A percentile compares a stretch with the other conserved stretches of the same genome.
Conservation (phyloP, 2,797 vertebrate species). For the Pitangus sulphuratus region DNA sequence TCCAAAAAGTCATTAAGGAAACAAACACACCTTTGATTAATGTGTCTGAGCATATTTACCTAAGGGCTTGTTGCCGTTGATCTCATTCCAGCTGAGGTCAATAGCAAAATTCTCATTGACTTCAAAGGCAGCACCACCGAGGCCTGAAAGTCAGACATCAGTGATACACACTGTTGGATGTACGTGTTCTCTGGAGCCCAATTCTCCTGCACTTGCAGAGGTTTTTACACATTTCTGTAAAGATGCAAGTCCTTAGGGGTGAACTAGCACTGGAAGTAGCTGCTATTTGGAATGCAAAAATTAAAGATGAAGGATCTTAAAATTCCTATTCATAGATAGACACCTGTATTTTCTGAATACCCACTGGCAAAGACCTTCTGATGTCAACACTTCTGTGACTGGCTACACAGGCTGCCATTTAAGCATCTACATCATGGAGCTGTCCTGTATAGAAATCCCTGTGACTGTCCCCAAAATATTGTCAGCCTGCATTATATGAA, state of each 20-base stretch:
- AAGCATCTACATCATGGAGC: background rate
- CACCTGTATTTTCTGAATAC: background rate
- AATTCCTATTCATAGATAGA: background rate
- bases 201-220: background rate
- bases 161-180: background rate
- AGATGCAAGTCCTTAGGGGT: background rate
- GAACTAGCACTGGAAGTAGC: background rate
- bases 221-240: background rate
- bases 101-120: constrained; percentile 40
- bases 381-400: background rate
- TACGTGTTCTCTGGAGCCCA: background rate
- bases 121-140: background rate
- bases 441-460: background rate
- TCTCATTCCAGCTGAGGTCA: constrained; percentile 53
- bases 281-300: background rate
- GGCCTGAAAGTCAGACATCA: background rate
- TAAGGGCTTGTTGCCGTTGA: background rate
- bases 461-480: background rate
- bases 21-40: constrained; percentile 59
- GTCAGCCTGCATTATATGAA: rapidly evolving
- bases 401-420: background rate
- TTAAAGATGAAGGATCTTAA: background rate
- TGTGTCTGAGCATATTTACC: constrained; percentile 40
- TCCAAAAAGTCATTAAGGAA: constrained; percentile 46
- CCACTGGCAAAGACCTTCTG: background rate